Percentiles rank a stretch among this genome's conserved stretches.
Evolutionary conservation across 2,113 vertebrate genomes (phyloP).

Genomic region (Galeopterus variegatus): DNA sequence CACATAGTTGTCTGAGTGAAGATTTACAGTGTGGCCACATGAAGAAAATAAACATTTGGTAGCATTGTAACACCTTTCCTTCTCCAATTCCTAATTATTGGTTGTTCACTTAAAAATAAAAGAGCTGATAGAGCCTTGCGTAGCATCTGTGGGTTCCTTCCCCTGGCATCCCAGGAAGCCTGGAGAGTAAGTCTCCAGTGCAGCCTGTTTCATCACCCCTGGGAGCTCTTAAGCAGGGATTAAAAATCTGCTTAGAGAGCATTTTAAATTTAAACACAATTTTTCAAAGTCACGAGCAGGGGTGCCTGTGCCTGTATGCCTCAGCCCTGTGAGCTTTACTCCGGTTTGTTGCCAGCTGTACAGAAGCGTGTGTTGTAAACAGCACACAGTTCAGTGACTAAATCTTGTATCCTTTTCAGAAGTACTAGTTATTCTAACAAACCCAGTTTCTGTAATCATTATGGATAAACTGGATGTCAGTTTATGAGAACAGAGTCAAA

Average conservation of each 20-base stretch:
- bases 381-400: background rate
- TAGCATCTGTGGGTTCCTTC: background rate
- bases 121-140: background rate
- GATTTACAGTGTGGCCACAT: background rate
- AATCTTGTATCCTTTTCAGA: background rate
- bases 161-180: background rate
- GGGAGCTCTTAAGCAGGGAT: background rate
- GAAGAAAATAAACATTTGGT: background rate
- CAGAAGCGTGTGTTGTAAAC: background rate
- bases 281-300: background rate
- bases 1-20: background rate
- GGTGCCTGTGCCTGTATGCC: background rate
- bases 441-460: background rate
- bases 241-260: background rate
- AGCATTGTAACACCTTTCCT: background rate
- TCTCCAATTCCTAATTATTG: background rate
- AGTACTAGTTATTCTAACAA: background rate
- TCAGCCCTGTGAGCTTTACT: background rate
- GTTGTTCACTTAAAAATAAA: background rate
- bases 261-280: background rate
- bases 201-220: background rate
- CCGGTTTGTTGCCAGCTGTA: background rate
- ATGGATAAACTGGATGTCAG: background rate
- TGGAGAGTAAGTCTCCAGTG: background rate
- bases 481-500: background rate